Evolutionary conservation across 2,797 vertebrate genomes (phyloP).

Genomic region (Scolopax rusticola): DNA sequence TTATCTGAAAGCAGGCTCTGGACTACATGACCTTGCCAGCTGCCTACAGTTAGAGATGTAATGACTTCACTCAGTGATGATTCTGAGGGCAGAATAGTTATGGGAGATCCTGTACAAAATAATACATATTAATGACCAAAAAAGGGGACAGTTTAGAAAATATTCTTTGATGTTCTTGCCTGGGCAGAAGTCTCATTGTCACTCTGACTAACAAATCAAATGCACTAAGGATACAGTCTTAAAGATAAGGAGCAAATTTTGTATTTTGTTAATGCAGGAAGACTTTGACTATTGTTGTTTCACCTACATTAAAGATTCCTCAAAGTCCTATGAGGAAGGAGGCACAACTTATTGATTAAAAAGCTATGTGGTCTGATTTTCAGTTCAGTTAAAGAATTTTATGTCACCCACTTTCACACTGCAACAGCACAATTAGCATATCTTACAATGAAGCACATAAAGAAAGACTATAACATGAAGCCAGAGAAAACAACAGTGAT

Average conservation of each 20-base stretch:
- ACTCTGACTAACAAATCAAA: background rate
- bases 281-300: background rate
- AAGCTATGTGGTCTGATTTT: background rate
- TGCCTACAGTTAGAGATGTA: background rate
- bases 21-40: background rate
- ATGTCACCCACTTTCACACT: background rate
- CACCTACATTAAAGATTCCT: background rate
- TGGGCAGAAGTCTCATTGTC: background rate
- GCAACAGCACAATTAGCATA: background rate
- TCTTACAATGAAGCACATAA: background rate
- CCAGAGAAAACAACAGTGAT: background rate
- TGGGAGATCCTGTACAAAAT: background rate
- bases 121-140: background rate
- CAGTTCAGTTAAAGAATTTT: background rate
- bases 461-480: background rate
- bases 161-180: background rate
- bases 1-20: background rate
- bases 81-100: background rate
- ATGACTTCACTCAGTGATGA: background rate
- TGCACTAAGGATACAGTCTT: background rate
- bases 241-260: background rate
- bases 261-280: background rate
- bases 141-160: background rate
- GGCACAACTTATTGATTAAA: background rate
- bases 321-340: background rate